phyloP scores from a whole-genome alignment of 2,888 invertebrate species.

The Glyphotaelius pellucidus region DNA sequence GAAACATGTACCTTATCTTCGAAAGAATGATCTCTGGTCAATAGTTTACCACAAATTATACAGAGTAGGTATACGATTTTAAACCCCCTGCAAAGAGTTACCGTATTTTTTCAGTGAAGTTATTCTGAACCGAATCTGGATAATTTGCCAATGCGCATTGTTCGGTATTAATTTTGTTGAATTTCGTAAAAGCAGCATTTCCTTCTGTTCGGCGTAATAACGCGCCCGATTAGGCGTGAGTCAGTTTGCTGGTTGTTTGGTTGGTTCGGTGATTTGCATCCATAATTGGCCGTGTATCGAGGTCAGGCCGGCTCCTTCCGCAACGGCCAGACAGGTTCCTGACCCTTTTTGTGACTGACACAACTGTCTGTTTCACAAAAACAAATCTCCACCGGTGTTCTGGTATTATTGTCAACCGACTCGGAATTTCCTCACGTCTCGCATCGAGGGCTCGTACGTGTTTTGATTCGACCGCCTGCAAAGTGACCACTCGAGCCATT shows the following conservation, averaged over 20 bases:
- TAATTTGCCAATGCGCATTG: background rate
- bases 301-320: slow-evolving; percentile 42
- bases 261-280: slow-evolving; percentile 16
- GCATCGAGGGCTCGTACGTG: background rate
- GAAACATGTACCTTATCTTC: no score
- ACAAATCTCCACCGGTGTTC: background rate
- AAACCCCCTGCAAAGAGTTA: no score
- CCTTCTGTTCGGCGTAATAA: background rate
- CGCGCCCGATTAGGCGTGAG: background rate
- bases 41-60: no score
- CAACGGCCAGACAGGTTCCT: slow-evolving; percentile 27
- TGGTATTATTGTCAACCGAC: background rate
- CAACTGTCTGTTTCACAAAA: background rate
- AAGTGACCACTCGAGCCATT: background rate
- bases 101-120: background rate
- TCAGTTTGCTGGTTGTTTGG: background rate
- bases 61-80: no score
- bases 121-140: background rate
- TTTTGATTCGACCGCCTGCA: background rate
- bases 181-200: background rate
- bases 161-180: background rate
- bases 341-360: slow-evolving; percentile 15
- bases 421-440: background rate
- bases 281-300: slow-evolving; percentile 26
- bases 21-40: no score